Evolutionary conservation across 2,113 vertebrate genomes (phyloP), one percentile per base, ranked within the genome.

Genomic region (Siphamia tubifer): DNA sequence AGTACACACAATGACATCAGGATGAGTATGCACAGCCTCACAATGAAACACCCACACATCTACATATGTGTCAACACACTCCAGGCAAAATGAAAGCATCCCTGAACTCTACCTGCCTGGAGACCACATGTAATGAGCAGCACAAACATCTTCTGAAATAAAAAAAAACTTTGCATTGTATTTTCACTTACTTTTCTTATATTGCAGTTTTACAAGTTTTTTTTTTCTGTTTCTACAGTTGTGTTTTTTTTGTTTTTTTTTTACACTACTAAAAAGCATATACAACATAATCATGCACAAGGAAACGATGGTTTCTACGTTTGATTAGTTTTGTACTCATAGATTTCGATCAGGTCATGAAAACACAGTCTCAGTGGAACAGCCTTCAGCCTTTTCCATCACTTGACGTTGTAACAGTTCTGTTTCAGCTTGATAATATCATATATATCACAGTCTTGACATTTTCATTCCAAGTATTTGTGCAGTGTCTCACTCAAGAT

Each of bases 381-480:
- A 3, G 42, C n/a, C 30, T 42, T 36, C 19, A 19, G 71, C 15
- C 56, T 58, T 65, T 77, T 21, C 9, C 0, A 47, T 23, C 34
- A 20, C 1, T 23, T 42, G n/a, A 55, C 61, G 25, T 34, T 54
- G 12, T 16, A 52, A 19, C 13, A 24, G 11, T 15, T 61, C 63
- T 25, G 19, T 12, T 23, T 38, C 28, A 15, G 24, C 13, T 6
- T 72, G 23, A 71, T 68, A 48, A 62, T 54, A 68, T 74, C 20
- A 61, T 52, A 66, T 73, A 72, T 31, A 68, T 81, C 44, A 65
- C 47, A 54, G 19, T 35, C 17, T 24, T 66, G 42, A 36, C 38
- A 57, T 20, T 61, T 53, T 31, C 10, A 55, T 49, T 54, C 63
- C 15, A 49, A 24, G 11, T 3, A 4, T 45, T 66, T 68, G n/a